phyloP scores from a whole-genome alignment of 2,113 vertebrate species.

The Microcebus ravelobensis region DNA sequence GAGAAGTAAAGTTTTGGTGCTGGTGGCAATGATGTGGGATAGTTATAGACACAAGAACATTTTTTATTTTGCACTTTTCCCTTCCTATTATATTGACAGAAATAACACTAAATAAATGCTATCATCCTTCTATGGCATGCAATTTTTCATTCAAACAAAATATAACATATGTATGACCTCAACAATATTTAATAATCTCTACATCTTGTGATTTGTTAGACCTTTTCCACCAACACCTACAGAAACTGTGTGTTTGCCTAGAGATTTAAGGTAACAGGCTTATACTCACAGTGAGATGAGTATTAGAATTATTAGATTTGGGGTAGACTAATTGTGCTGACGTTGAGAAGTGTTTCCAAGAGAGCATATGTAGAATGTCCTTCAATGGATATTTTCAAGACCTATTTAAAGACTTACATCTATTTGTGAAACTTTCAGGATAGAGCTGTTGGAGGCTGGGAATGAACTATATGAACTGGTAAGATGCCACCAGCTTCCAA shows the following conservation, averaged over 20 bases:
- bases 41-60: background rate
- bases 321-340: constrained; percentile 23
- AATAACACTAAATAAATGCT: constrained; percentile 68
- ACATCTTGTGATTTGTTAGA: constrained; percentile 52
- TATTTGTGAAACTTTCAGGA: constrained; percentile 43
- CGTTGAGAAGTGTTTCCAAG: constrained; percentile 8
- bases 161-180: constrained; percentile 18
- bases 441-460: background rate
- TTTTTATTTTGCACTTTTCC: background rate
- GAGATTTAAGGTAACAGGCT: constrained; percentile 60
- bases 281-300: background rate
- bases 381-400: constrained; percentile 36
- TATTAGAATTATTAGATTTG: constrained; percentile 61
- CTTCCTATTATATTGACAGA: constrained; percentile 44
- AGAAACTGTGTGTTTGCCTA: constrained; percentile 58
- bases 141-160: constrained; percentile 55
- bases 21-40: background rate
- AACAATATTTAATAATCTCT: constrained; percentile 66
- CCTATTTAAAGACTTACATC: constrained; percentile 50
- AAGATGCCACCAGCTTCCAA: background rate
- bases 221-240: constrained; percentile 52
- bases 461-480: constrained; percentile 34
- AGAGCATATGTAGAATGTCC: background rate
- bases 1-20: background rate
- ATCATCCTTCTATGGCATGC: constrained; percentile 26